phyloP scores from a whole-genome alignment of 2,888 invertebrate species.

The Volucella inanis region DNA sequence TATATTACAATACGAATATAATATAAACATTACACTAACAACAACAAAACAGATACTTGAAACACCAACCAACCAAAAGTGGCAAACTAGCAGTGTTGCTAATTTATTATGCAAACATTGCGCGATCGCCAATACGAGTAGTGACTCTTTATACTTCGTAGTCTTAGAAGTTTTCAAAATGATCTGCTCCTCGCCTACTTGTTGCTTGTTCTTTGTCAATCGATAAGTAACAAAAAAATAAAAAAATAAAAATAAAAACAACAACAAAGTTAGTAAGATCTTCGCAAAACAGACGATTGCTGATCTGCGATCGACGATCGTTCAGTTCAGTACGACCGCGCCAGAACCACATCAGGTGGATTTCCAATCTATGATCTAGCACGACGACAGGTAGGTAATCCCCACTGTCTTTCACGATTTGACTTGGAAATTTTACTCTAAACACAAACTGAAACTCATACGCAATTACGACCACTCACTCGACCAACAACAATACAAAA shows the following conservation, averaged over 20 bases:
- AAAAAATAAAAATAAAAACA: slow-evolving; percentile 26
- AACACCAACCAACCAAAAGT: slow-evolving; percentile 38
- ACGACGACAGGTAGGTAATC: slow-evolving; percentile 41
- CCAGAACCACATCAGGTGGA: slow-evolving; percentile 59
- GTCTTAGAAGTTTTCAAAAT: slow-evolving; percentile 13
- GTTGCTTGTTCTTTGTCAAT: too few relatives aligned
- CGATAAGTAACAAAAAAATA: slow-evolving; percentile 31
- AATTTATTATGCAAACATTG: slow-evolving; percentile 74
- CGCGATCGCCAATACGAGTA: slow-evolving; percentile 54
- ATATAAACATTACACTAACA: slow-evolving; percentile 31
- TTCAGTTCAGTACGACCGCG: slow-evolving; percentile 11
- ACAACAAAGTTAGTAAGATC: slow-evolving; percentile 64
- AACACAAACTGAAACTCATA: slow-evolving; percentile 33
- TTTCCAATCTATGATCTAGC: slow-evolving; percentile 56
- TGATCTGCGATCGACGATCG: too few relatives aligned
- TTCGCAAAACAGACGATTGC: slow-evolving; percentile 8
- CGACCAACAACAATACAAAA: neutral
- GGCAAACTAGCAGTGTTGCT: slow-evolving; percentile 68
- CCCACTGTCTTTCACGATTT: slow-evolving; percentile 59
- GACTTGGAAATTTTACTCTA: slow-evolving; percentile 26
- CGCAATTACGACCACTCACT: slow-evolving; percentile 9
- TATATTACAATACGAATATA: slow-evolving; percentile 2
- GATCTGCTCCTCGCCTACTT: too few relatives aligned
- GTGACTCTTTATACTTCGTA: neutral
- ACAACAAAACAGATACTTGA: slow-evolving; percentile 12